These are phyloP conservation scores for Mystacornis crossleyi DNA, from an alignment of 2,113 vertebrate genomes.

Conservation along the genomic window DNA sequence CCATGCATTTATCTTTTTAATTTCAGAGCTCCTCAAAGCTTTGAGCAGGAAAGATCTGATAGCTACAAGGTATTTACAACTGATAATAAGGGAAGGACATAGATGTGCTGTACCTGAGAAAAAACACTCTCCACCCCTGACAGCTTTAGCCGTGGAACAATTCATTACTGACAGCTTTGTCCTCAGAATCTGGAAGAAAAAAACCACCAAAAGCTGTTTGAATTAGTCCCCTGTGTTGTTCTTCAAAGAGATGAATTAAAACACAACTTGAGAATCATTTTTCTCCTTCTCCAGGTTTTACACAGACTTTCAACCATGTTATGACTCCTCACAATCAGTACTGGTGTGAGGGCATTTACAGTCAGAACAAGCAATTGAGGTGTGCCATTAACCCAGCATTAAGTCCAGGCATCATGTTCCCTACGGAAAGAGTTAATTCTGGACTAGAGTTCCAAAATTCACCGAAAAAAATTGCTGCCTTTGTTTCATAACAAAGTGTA, in stretches of 20 bases:
- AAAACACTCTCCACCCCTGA: background rate
- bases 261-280: rapidly evolving
- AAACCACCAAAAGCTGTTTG: background rate
- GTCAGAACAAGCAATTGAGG: background rate
- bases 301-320: background rate
- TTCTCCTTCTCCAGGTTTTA: background rate
- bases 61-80: background rate
- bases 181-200: background rate
- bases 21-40: background rate
- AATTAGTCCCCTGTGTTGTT: background rate
- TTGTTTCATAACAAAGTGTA: background rate
- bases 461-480: rapidly evolving
- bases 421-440: background rate
- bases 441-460: background rate
- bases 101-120: background rate
- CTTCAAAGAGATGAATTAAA: background rate
- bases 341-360: background rate
- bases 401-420: background rate
- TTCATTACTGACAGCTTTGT: background rate
- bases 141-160: background rate
- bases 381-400: background rate
- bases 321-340: background rate
- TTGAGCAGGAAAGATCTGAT: background rate
- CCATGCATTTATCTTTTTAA: background rate
- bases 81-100: background rate